phyloP scores from a whole-genome alignment of 2,797 vertebrate species.

The Myiotriccus ornatus region DNA sequence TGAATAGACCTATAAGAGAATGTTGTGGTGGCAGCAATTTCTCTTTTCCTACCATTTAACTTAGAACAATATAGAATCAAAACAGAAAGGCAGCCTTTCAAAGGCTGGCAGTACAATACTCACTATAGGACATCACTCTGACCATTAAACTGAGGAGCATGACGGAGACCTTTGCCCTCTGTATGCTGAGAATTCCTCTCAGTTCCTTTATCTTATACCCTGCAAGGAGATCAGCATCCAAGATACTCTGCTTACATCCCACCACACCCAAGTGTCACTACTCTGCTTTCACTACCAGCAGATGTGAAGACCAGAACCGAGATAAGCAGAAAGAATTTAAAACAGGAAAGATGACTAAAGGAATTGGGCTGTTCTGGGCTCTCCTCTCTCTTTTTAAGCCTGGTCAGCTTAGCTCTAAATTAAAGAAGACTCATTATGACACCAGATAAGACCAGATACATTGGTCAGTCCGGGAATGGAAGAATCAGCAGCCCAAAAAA shows the following conservation, averaged over 20 bases:
- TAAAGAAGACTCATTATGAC: background rate
- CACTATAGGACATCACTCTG: background rate
- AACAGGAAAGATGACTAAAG: background rate
- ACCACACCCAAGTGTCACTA: background rate
- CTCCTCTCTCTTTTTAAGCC: background rate
- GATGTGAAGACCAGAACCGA: background rate
- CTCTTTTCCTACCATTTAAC: slow-evolving; percentile 70
- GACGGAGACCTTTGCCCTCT: background rate
- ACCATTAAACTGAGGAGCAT: background rate
- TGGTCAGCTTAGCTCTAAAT: background rate
- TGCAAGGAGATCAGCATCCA: background rate
- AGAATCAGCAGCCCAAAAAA: background rate
- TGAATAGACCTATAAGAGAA: slow-evolving; percentile 47
- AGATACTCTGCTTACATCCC: background rate
- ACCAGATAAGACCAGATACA: background rate
- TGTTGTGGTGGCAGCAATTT: slow-evolving; percentile 41
- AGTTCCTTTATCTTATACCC: background rate
- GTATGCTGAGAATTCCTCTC: background rate
- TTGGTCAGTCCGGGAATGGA: background rate
- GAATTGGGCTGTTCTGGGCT: background rate
- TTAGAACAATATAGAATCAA: slow-evolving; percentile 57
- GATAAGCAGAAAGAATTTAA: background rate
- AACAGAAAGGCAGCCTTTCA: slow-evolving; percentile 35
- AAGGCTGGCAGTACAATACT: background rate
- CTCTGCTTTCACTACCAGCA: background rate